These are phyloP conservation scores for Hydroisotoma schaefferi DNA, from an alignment of 2,888 invertebrate species.

Conservation along the genomic window DNA sequence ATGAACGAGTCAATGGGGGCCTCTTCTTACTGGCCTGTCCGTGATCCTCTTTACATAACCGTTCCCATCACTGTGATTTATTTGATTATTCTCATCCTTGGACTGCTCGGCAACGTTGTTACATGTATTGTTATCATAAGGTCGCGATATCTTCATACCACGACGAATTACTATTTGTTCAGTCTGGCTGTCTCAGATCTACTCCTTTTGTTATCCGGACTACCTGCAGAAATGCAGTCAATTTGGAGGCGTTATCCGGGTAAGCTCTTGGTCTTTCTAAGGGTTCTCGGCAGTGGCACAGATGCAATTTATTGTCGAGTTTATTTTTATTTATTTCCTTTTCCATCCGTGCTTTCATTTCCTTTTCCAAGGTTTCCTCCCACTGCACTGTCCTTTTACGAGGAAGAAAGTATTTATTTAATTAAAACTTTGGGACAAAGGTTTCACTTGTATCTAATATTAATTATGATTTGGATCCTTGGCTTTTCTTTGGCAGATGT, in stretches of 20 bases:
- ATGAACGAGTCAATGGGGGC: constrained; percentile 22
- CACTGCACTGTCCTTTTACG: too few relatives aligned
- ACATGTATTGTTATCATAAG: constrained; percentile 56
- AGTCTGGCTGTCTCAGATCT: constrained; percentile 68
- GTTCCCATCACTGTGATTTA: constrained; percentile 53
- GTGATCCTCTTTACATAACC: constrained; percentile 47
- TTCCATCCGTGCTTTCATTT: too few relatives aligned
- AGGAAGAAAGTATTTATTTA: too few relatives aligned
- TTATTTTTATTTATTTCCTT: background rate
- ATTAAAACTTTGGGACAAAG: too few relatives aligned
- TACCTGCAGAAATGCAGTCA: constrained; percentile 66
- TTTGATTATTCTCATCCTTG: constrained; percentile 53
- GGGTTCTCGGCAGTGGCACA: background rate
- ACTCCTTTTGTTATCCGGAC: constrained; percentile 69
- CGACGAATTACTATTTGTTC: constrained; percentile 58
- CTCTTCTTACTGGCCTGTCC: constrained; percentile 41
- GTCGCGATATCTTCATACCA: constrained; percentile 56
- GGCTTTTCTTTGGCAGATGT: constrained; percentile 38
- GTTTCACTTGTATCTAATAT: too few relatives aligned
- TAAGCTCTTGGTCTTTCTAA: background rate
- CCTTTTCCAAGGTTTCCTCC: too few relatives aligned
- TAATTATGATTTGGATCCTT: too few relatives aligned
- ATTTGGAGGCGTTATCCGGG: constrained; percentile 49
- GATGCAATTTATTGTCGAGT: background rate
- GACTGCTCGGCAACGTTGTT: constrained; percentile 55